Evolutionary conservation across 2,888 invertebrate genomes (phyloP).

Genomic region (Oxytorus armatus): DNA sequence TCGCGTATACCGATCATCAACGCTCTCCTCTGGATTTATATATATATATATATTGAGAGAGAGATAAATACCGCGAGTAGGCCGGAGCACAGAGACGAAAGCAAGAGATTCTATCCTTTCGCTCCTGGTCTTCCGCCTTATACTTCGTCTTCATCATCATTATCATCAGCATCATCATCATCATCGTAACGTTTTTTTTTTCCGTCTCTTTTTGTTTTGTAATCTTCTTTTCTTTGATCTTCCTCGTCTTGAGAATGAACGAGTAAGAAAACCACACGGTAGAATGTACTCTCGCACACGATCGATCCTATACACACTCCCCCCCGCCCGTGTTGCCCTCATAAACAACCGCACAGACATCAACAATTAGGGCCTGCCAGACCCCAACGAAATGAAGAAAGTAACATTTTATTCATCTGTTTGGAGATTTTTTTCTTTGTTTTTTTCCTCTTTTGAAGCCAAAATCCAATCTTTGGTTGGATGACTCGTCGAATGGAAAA

Average conservation of each 20-base stretch:
- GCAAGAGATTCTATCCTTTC: slow-evolving; percentile 55
- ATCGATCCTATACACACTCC: slow-evolving; percentile 28
- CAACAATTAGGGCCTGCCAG: no score
- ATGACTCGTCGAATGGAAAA: no score
- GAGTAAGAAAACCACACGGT: slow-evolving; percentile 10
- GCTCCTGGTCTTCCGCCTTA: slow-evolving; percentile 72
- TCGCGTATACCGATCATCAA: slow-evolving; percentile 56
- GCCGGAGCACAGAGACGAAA: slow-evolving; percentile 8
- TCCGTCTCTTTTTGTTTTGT: slow-evolving; percentile 23
- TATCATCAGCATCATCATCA: slow-evolving; percentile 64
- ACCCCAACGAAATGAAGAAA: no score
- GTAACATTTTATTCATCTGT: no score
- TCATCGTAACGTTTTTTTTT: slow-evolving; percentile 41
- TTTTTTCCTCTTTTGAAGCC: no score
- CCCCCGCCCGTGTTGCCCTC: neutral
- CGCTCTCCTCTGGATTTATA: slow-evolving; percentile 62
- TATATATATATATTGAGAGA: no score
- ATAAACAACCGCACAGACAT: neutral
- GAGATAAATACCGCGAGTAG: neutral
- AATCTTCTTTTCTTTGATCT: slow-evolving; percentile 55
- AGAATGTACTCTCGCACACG: neutral
- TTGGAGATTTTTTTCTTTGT: no score
- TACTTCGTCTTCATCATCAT: slow-evolving; percentile 68
- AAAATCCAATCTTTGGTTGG: no score
- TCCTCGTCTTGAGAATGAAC: slow-evolving; percentile 45